phyloP scores from a whole-genome alignment of 2,888 invertebrate species.

The Eilema depressum region DNA sequence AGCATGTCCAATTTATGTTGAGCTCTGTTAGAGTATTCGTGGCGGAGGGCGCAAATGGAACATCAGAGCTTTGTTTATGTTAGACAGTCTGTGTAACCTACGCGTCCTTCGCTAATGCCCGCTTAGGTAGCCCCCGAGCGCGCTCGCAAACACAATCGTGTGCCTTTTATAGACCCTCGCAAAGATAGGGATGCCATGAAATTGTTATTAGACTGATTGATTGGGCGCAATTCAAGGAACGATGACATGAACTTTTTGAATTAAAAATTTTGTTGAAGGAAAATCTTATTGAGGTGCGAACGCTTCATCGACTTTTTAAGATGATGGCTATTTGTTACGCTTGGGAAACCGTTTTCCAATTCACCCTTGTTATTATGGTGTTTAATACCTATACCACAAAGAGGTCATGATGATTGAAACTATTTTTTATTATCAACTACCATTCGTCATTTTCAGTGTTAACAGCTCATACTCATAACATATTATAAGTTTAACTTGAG shows the following conservation, averaged over 20 bases:
- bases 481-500: too few relatives aligned
- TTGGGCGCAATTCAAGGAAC: constrained; percentile 51
- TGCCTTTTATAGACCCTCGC: constrained; percentile 72
- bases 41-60: constrained; percentile 32
- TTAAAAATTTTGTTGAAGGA: neutral
- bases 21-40: constrained; percentile 43
- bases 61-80: constrained; percentile 57
- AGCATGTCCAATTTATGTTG: constrained; percentile 59
- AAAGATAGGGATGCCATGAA: constrained; percentile 66
- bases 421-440: neutral
- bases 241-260: constrained; percentile 9
- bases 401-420: neutral
- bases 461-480: neutral
- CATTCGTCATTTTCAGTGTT: neutral
- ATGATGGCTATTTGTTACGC: neutral
- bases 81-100: constrained; percentile 69
- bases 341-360: neutral
- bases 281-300: neutral
- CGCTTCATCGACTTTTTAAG: neutral
- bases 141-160: constrained; percentile 78
- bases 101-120: constrained; percentile 82
- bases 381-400: neutral
- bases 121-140: constrained; percentile 78
- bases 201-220: constrained; percentile 70
- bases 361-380: neutral